These are phyloP conservation scores for Drosophila putrida DNA, from an alignment of 2,888 invertebrate genomes.

Conservation along the genomic window DNA sequence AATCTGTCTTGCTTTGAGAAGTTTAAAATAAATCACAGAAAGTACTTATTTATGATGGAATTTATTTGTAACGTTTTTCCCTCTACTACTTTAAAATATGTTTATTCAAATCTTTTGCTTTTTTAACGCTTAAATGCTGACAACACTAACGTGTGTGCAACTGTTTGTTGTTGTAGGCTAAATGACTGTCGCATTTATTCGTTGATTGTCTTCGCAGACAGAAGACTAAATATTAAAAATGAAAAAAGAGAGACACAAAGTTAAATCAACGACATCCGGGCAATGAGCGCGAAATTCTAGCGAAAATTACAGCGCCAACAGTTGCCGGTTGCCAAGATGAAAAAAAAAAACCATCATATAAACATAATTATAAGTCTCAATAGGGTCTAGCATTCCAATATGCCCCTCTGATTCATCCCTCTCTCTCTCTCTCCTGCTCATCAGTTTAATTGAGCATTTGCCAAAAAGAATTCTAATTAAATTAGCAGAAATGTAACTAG, in stretches of 20 bases:
- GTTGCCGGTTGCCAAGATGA: neutral
- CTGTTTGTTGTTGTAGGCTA: conserved; percentile 28
- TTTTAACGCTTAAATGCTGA: neutral
- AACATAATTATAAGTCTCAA: conserved; percentile 26
- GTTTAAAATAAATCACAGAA: too few species aligned
- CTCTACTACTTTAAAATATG: too few species aligned
- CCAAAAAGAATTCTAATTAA: conserved; percentile 79
- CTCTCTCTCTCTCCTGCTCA: neutral
- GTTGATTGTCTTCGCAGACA: conserved; percentile 80
- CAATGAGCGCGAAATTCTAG: conserved; percentile 55
- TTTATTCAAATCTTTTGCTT: too few species aligned
- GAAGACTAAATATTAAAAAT: conserved; percentile 3
- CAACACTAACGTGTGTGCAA: conserved; percentile 10
- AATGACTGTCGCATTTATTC: conserved; percentile 54
- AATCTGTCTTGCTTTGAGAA: too few species aligned
- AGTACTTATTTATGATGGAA: too few species aligned
- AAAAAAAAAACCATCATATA: conserved; percentile 16
- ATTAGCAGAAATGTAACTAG: conserved; percentile 50
- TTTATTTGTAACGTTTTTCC: too few species aligned
- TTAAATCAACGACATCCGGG: conserved; percentile 80
- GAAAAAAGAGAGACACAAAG: conserved; percentile 17
- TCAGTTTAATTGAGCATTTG: conserved; percentile 44
- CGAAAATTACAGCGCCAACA: conserved; percentile 33
- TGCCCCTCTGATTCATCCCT: neutral
- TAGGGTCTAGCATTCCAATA: conserved; percentile 11